Percentiles rank a stretch among this genome's conserved stretches.
These are phyloP conservation scores for Ochlodes sylvanus DNA, from an alignment of 2,888 invertebrate genomes.

Conservation along the genomic window DNA sequence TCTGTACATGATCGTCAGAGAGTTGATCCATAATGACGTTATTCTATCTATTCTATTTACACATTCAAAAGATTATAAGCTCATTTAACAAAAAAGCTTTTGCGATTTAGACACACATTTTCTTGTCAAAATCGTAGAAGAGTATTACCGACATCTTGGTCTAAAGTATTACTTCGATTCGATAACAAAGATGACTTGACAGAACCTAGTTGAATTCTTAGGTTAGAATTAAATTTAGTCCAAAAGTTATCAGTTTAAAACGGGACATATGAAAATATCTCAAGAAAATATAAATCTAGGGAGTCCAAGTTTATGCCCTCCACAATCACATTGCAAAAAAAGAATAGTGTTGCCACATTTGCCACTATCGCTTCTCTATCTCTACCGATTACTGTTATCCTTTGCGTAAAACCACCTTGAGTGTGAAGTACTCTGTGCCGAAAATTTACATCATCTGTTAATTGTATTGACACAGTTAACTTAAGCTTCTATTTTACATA, in stretches of 20 bases:
- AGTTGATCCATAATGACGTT: slow-evolving; percentile 75
- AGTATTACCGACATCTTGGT: slow-evolving; percentile 83
- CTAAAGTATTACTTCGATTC: slow-evolving; percentile 61
- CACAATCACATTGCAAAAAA: slow-evolving; percentile 81
- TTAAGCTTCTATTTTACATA: no score
- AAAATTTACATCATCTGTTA: no score
- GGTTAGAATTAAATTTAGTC: slow-evolving; percentile 52
- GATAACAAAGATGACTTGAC: slow-evolving; percentile 53
- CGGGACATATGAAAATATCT: slow-evolving; percentile 64
- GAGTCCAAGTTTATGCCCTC: slow-evolving; percentile 60
- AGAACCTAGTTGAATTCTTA: slow-evolving; percentile 52
- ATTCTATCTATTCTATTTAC: slow-evolving; percentile 76
- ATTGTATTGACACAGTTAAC: no score
- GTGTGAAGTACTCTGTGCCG: no score
- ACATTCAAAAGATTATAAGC: slow-evolving; percentile 72
- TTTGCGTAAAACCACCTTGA: neutral
- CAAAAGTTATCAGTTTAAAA: slow-evolving; percentile 55
- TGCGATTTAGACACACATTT: slow-evolving; percentile 69
- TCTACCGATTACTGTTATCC: neutral
- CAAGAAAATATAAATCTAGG: slow-evolving; percentile 63
- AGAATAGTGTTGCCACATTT: slow-evolving; percentile 49
- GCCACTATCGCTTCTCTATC: neutral
- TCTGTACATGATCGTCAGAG: slow-evolving; percentile 71
- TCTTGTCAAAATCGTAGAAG: slow-evolving; percentile 78
- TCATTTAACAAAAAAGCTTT: slow-evolving; percentile 64